Evolutionary conservation across 2,113 vertebrate genomes (phyloP).

Genomic region (Cyprinodon brontotheroides): DNA sequence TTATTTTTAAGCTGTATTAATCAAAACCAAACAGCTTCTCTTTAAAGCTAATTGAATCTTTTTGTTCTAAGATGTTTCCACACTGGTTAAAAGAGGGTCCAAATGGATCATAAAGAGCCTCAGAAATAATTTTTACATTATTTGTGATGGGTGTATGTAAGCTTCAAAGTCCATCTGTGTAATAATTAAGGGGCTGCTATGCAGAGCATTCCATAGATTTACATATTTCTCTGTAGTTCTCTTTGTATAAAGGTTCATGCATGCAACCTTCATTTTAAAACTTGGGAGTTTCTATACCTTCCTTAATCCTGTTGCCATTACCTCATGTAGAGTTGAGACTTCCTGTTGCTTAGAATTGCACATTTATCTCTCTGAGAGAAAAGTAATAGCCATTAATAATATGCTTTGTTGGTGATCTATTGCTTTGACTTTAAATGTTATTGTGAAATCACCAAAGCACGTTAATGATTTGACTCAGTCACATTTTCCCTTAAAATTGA

Average conservation of each 20-base stretch:
- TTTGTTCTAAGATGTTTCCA: not conserved
- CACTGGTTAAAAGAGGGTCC: not conserved
- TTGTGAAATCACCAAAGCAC: slow-evolving; percentile 22
- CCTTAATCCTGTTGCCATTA: slow-evolving; percentile 26
- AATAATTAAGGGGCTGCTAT: slow-evolving; percentile 50
- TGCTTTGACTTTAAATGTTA: slow-evolving; percentile 5
- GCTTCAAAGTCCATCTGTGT: not conserved
- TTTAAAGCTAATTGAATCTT: not conserved
- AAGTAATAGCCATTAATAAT: not conserved
- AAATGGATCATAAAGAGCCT: not conserved
- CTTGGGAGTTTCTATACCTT: slow-evolving; percentile 17
- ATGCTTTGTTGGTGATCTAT: not conserved
- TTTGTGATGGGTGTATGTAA: not conserved
- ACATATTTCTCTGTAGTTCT: slow-evolving; percentile 9
- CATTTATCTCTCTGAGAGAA: slow-evolving; percentile 24
- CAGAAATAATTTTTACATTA: not conserved
- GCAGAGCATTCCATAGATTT: slow-evolving; percentile 59
- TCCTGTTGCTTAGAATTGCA: slow-evolving; percentile 33
- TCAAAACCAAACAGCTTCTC: not conserved
- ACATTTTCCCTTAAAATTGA: not conserved
- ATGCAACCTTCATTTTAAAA: slow-evolving; percentile 9
- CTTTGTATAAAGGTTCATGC: slow-evolving; percentile 3
- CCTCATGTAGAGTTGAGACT: slow-evolving; percentile 37
- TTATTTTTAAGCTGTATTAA: too few relatives aligned
- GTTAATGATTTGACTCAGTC: not conserved